A percentile compares a stretch with the other conserved stretches of the same genome.
phyloP scores from a whole-genome alignment of 2,888 invertebrate genomes.

The Gonocerus acuteangulatus region DNA sequence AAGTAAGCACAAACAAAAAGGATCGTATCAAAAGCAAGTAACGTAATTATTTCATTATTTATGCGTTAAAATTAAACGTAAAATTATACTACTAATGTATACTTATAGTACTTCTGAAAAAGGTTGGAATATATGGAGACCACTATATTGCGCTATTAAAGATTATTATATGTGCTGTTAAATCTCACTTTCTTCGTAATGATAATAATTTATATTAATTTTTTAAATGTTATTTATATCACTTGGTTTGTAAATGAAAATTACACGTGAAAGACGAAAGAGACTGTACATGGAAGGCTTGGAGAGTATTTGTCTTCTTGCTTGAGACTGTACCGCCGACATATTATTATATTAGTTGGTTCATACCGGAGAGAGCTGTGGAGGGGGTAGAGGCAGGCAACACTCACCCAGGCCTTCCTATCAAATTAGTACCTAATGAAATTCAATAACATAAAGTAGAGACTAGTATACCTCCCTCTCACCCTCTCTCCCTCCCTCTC shows the following conservation, averaged over 20 bases:
- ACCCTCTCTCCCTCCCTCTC: background rate
- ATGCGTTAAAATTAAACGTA: too few relatives aligned
- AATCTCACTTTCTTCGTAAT: too few relatives aligned
- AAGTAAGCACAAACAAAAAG: too few relatives aligned
- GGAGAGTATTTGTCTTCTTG: background rate
- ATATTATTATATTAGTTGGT: conserved; percentile 25
- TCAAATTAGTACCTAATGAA: conserved; percentile 36
- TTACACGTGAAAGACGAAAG: background rate
- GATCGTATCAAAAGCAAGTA: too few relatives aligned
- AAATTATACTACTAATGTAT: too few relatives aligned
- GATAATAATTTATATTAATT: too few relatives aligned
- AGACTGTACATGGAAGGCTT: background rate
- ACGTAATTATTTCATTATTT: too few relatives aligned
- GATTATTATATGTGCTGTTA: too few relatives aligned
- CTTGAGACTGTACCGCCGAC: conserved; percentile 8
- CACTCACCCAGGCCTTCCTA: conserved; percentile 23
- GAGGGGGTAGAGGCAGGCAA: background rate
- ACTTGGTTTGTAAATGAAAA: background rate
- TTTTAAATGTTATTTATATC: too few relatives aligned
- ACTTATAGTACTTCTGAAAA: too few relatives aligned
- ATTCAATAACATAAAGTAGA: conserved; percentile 36
- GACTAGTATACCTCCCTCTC: background rate
- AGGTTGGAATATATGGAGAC: too few relatives aligned
- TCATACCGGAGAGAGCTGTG: background rate
- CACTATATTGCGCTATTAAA: too few relatives aligned